Conservation (phyloP, 1,140 invertebrate genomes). For the Tigriopus japonicus region DNA sequence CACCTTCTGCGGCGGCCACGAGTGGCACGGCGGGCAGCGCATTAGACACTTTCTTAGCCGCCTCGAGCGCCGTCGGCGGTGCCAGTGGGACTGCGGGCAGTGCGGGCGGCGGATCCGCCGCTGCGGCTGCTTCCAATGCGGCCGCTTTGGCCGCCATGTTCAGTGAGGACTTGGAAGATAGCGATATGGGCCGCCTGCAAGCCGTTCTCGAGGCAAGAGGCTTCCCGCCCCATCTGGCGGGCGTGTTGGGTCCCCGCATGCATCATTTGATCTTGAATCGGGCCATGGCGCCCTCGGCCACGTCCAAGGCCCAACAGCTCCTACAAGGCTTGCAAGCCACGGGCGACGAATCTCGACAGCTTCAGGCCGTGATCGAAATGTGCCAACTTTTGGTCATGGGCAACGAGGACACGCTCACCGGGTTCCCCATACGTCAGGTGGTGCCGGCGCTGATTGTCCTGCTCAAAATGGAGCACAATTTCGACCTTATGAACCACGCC, state of each 20-base stretch:
- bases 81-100: slow-evolving; percentile 19
- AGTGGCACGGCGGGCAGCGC: background rate
- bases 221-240: slow-evolving; percentile 82
- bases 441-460: slow-evolving; percentile 79
- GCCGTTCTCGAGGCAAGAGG: slow-evolving; percentile 81
- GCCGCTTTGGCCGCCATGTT: slow-evolving; percentile 10
- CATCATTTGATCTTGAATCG: slow-evolving; percentile 76
- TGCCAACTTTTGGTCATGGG: slow-evolving; percentile 97
- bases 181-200: slow-evolving; percentile 67
- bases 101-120: slow-evolving; percentile 8
- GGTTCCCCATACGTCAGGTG: slow-evolving; percentile 92
- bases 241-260: slow-evolving; percentile 84
- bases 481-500: slow-evolving; percentile 97
- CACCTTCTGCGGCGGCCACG: too few species aligned
- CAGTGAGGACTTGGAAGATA: slow-evolving; percentile 44
- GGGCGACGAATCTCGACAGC: slow-evolving; percentile 86
- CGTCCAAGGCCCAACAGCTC: slow-evolving; percentile 80
- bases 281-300: slow-evolving; percentile 24
- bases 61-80: slow-evolving; percentile 20
- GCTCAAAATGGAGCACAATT: slow-evolving; percentile 86
- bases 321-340: slow-evolving; percentile 76
- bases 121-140: slow-evolving; percentile 6
- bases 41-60: background rate
- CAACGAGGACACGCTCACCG: slow-evolving; percentile 93
- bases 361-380: slow-evolving; percentile 96